phyloP scores from a whole-genome alignment of 2,113 vertebrate species.

The Phalacrocorax aristotelis region DNA sequence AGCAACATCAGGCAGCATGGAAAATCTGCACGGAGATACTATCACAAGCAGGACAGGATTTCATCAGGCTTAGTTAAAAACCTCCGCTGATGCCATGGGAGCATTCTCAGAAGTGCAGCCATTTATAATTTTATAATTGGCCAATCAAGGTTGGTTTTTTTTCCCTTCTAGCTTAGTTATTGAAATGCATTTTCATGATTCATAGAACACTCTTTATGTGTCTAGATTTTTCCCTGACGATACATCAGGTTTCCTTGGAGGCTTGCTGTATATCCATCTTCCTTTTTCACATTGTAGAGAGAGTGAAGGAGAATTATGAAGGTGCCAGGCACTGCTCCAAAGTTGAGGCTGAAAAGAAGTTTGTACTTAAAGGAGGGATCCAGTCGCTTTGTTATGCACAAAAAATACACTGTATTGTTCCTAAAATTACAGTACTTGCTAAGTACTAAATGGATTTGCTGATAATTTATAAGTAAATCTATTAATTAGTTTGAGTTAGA shows the following conservation, averaged over 20 bases:
- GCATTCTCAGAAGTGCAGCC: neutral
- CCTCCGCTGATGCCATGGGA: neutral
- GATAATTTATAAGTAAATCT: conserved; percentile 44
- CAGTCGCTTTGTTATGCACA: neutral
- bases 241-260: conserved; percentile 3
- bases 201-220: neutral
- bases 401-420: conserved; percentile 2
- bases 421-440: conserved; percentile 10
- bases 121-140: conserved; percentile 40
- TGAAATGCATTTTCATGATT: conserved; percentile 35
- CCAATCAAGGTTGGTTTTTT: neutral
- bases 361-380: neutral
- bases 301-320: conserved; percentile 42
- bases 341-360: neutral
- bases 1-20: neutral
- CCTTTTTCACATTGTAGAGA: neutral
- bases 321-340: neutral
- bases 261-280: conserved; percentile 1
- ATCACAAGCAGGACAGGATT: neutral
- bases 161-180: neutral
- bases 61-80: neutral
- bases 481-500: conserved; percentile 46
- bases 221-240: neutral
- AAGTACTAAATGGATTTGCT: conserved; percentile 11
- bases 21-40: neutral